Evolutionary conservation across 1,140 invertebrate genomes (phyloP).

Genomic region (Tetramorium alpestre): DNA sequence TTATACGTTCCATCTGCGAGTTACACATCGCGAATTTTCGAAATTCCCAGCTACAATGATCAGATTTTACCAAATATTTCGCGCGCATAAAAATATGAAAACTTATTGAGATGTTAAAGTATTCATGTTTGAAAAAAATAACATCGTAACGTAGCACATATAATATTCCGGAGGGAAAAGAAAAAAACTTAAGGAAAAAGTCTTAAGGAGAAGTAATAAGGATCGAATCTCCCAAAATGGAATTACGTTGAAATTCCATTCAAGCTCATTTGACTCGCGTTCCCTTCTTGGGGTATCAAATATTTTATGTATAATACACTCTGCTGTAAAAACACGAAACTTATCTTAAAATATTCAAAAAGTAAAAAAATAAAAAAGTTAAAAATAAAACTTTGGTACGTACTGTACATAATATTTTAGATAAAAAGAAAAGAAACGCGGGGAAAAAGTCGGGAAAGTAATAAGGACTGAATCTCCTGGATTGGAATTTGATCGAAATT

Average conservation of each 20-base stretch:
- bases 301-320: too few relatives aligned
- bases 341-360: constrained; percentile 8
- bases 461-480: constrained; percentile 25
- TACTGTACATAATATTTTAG: neutral
- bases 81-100: neutral
- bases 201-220: too few relatives aligned
- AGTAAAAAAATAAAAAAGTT: neutral
- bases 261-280: too few relatives aligned
- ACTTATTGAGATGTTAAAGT: neutral
- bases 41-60: constrained; percentile 6
- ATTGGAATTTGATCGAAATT: constrained; percentile 63
- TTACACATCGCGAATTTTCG: constrained; percentile 33
- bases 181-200: too few relatives aligned
- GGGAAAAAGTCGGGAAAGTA: neutral
- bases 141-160: too few relatives aligned
- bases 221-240: too few relatives aligned
- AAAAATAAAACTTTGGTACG: neutral
- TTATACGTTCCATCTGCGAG: constrained; percentile 42
- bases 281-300: too few relatives aligned
- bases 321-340: neutral
- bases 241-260: too few relatives aligned
- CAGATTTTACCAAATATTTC: neutral
- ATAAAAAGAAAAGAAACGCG: neutral
- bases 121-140: too few relatives aligned
- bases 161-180: too few relatives aligned